Evolutionary conservation across 2,888 invertebrate genomes (phyloP).

Genomic region (Leptogaster cylindrica): DNA sequence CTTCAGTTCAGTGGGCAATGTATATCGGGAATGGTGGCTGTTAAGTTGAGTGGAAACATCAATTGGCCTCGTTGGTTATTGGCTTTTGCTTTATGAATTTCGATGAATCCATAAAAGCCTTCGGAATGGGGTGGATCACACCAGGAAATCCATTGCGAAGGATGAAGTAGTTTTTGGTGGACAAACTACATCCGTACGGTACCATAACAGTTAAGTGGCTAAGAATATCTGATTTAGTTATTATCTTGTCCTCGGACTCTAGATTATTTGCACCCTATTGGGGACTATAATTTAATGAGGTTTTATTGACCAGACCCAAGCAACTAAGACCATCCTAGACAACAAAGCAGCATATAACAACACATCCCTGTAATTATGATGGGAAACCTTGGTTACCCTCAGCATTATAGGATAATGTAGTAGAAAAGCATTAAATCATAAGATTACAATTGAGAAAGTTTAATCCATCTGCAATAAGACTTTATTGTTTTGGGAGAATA

Average conservation of each 20-base stretch:
- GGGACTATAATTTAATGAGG: not conserved
- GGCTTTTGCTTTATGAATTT: slow-evolving; percentile 44
- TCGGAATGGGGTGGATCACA: too few relatives aligned
- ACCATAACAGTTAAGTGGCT: not conserved
- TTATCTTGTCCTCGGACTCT: not conserved
- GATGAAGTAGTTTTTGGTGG: too few relatives aligned
- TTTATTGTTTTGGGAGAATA: too few relatives aligned
- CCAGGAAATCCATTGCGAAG: too few relatives aligned
- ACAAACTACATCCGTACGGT: not conserved
- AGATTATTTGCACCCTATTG: not conserved
- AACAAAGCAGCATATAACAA: not conserved
- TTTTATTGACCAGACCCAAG: not conserved
- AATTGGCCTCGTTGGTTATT: slow-evolving; percentile 43
- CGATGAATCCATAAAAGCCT: slow-evolving; percentile 26
- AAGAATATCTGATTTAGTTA: slow-evolving; percentile 1
- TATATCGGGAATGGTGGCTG: slow-evolving; percentile 21
- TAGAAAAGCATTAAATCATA: too few relatives aligned
- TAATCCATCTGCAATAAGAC: not conserved
- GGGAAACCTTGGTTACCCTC: not conserved
- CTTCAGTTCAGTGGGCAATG: not conserved
- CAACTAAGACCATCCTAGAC: not conserved
- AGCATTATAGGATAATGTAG: not conserved
- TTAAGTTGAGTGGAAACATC: slow-evolving; percentile 44
- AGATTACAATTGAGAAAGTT: too few relatives aligned
- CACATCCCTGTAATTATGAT: not conserved